Conservation (phyloP, 1,140 invertebrate species). For the Bombus fervidus region DNA sequence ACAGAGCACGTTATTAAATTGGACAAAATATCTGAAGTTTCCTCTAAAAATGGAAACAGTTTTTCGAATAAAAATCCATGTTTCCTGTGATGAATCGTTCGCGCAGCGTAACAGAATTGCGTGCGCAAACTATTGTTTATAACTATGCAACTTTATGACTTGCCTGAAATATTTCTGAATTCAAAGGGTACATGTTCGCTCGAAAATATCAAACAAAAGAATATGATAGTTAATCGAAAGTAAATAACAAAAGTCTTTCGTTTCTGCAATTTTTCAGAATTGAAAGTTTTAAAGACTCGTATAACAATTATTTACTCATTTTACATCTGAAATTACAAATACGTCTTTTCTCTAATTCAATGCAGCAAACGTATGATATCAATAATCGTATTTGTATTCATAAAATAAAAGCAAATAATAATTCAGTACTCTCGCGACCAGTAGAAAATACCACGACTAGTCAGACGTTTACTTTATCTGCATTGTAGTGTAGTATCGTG, state of each 20-base stretch:
- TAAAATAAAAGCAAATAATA: not conserved
- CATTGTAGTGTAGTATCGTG: too few species aligned
- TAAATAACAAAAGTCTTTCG: not conserved
- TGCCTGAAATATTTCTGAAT: not conserved
- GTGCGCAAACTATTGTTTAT: not conserved
- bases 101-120: not conserved
- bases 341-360: not conserved
- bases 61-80: not conserved
- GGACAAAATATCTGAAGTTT: not conserved
- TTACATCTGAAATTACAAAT: not conserved
- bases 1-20: not conserved
- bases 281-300: not conserved
- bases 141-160: not conserved
- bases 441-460: too few species aligned
- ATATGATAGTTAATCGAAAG: not conserved
- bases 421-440: not conserved
- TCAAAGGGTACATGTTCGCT: not conserved
- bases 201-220: not conserved
- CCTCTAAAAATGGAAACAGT: not conserved
- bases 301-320: not conserved
- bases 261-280: too few species aligned
- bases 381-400: not conserved
- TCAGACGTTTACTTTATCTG: not conserved
- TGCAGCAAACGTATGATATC: fast-evolving
- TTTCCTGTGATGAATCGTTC: not conserved